These are phyloP conservation scores for Drosophila meridionalis DNA, from an alignment of 2,888 invertebrate genomes.

Conservation along the genomic window DNA sequence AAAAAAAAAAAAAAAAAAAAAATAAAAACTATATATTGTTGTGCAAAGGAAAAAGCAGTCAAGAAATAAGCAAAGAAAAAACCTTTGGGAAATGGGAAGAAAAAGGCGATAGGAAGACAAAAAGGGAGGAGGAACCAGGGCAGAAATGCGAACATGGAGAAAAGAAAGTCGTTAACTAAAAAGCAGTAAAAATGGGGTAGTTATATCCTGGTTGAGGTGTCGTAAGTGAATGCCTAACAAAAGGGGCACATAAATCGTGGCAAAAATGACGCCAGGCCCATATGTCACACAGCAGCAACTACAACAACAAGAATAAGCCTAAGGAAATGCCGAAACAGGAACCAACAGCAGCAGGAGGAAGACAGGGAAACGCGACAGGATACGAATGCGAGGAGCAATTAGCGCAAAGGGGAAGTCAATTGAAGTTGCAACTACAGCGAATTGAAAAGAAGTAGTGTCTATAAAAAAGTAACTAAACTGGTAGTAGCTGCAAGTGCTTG, in stretches of 20 bases:
- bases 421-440: constrained; percentile 65
- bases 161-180: constrained; percentile 73
- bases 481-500: not conserved
- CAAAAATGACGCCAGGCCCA: constrained; percentile 73
- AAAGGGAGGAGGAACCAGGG: constrained; percentile 2
- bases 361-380: constrained; percentile 65
- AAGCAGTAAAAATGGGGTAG: constrained; percentile 67
- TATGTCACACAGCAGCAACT: constrained; percentile 59
- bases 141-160: constrained; percentile 4
- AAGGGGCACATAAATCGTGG: constrained; percentile 70
- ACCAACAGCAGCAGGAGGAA: constrained; percentile 9
- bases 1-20: constrained; percentile 24
- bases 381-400: constrained; percentile 61
- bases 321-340: constrained; percentile 32
- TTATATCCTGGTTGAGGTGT: constrained; percentile 58
- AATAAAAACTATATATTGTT: constrained; percentile 25
- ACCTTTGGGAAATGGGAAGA: constrained; percentile 32
- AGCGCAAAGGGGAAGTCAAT: constrained; percentile 72
- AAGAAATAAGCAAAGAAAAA: constrained; percentile 16
- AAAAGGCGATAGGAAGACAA: constrained; percentile 15
- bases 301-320: constrained; percentile 18
- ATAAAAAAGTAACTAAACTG: constrained; percentile 28
- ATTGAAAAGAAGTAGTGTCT: constrained; percentile 38
- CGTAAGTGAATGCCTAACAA: constrained; percentile 60
- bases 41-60: constrained; percentile 36